Percentiles rank a stretch among this genome's conserved stretches.
Evolutionary conservation across 2,113 vertebrate species (phyloP).

Genomic region (Zosterops japonicus): DNA sequence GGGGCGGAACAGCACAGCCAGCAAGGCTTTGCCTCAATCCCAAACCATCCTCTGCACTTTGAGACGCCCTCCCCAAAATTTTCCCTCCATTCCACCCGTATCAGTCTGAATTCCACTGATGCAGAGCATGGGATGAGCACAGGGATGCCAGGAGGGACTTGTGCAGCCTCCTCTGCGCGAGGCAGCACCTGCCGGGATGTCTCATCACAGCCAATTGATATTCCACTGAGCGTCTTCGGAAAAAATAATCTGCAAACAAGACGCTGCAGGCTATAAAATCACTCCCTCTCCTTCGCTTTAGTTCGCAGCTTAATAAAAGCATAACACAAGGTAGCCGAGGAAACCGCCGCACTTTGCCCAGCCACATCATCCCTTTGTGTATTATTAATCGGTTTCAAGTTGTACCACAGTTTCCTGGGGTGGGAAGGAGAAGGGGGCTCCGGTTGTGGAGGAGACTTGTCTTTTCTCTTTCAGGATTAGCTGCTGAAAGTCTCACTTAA

Average conservation of each 20-base stretch:
- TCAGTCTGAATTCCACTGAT: accelerated
- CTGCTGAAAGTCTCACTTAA: slow-evolving; percentile 46
- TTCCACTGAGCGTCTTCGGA: slow-evolving; percentile 72
- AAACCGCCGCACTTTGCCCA: slow-evolving; percentile 51
- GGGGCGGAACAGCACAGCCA: background rate
- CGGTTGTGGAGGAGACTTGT: slow-evolving; percentile 7
- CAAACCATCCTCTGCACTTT: background rate
- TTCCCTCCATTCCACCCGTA: accelerated
- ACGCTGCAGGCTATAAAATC: slow-evolving; percentile 73
- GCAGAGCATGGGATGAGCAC: accelerated
- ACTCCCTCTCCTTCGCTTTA: slow-evolving; percentile 57
- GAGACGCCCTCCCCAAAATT: background rate
- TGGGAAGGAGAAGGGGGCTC: slow-evolving; percentile 51
- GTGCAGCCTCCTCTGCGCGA: slow-evolving; percentile 21
- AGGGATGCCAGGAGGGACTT: background rate
- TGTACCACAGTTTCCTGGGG: slow-evolving; percentile 51
- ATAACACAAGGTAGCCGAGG: slow-evolving; percentile 21
- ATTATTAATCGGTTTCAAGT: slow-evolving; percentile 73
- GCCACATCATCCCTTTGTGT: slow-evolving; percentile 68
- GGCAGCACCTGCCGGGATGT: slow-evolving; percentile 67
- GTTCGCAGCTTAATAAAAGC: slow-evolving; percentile 76
- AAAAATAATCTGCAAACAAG: slow-evolving; percentile 82
- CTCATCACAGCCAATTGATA: slow-evolving; percentile 75
- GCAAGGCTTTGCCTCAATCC: background rate
- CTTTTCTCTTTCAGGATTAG: slow-evolving; percentile 22